Base-by-base conservation (phyloP, 2,797 vertebrate species). In the Cottoperca gobio region DNA sequence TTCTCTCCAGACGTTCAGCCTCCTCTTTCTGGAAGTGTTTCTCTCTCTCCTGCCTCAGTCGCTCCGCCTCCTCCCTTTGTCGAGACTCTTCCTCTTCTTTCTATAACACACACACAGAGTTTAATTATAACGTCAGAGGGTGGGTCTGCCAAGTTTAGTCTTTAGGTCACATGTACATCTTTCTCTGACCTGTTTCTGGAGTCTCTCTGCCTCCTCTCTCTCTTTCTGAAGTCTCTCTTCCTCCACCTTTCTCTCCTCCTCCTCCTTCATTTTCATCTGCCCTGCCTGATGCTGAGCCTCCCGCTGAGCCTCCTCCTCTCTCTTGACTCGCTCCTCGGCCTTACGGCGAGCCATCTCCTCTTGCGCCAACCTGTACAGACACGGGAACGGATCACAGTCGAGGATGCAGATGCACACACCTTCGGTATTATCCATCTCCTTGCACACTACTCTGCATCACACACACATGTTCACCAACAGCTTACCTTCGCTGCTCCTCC, bases 21-120 rank as follows among this genome's bases (percentile, higher is more conserved):
- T 99, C 98, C 70, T 98, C 97, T 86, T 91, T 97, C 91, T 98
- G 97, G 91, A 98, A 99, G 90, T 97, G 97, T 74, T 95, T 97
- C 74, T 98, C 97, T 53, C 97, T 95, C 78, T 98, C 97, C 90
- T 95, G 93, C 28, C 95, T 94, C 75, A 96, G 86, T 45, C 95
- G 92, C 75, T 97, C 96, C 0, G 94, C 94, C 79, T 97, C 97
- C 82, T 97, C 96, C 31, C 93, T 95, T 74, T 94, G 92, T 13
- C 96, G 96, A 79, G 94, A 93, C 87, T 97, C 97, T 61, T 98
- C 97, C 73, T 95, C 95, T 91, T 98, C 97, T 93, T 96, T 98
- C 97, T 99, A 78, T 52, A 4, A 54, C 64, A 72, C 14, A 79
- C 42, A 68, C 28, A 55, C 8, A 40, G 37, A 48, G 46, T 45